phyloP scores from a whole-genome alignment of 2,888 invertebrate genomes.

The Nycteola revayana region DNA sequence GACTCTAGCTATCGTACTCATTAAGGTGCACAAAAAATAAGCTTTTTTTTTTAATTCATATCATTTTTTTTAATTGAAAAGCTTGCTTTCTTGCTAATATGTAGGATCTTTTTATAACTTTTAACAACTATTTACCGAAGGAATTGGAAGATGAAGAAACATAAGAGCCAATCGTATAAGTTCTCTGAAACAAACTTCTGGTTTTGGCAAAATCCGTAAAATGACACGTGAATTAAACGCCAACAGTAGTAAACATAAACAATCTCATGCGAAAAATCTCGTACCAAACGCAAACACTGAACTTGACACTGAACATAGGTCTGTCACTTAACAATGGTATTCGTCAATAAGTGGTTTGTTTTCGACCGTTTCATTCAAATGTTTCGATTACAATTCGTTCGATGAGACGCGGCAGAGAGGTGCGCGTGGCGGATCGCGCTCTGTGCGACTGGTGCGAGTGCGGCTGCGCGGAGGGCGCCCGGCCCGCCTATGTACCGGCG shows the following conservation, averaged over 20 bases:
- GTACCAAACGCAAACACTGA: conserved; percentile 46
- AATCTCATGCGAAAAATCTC: conserved; percentile 25
- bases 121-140: too few relatives aligned
- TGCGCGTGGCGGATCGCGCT: conserved; percentile 72
- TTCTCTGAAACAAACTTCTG: conserved; percentile 32
- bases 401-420: conserved; percentile 39
- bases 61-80: too few relatives aligned
- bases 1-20: too few relatives aligned
- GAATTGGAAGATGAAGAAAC: too few relatives aligned
- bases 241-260: conserved; percentile 49
- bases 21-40: too few relatives aligned
- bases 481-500: conserved; percentile 13
- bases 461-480: conserved; percentile 47
- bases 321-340: conserved; percentile 45
- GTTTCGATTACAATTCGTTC: conserved; percentile 49
- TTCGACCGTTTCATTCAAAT: conserved; percentile 56
- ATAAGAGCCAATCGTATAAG: too few relatives aligned
- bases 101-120: too few relatives aligned
- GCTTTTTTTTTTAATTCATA: too few relatives aligned
- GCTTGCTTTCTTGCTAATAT: too few relatives aligned
- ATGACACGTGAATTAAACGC: conserved; percentile 40
- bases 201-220: conserved; percentile 28
- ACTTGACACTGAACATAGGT: conserved; percentile 51
- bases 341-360: conserved; percentile 29
- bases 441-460: conserved; percentile 55